Conservation (phyloP, 1,140 invertebrate genomes). For the Glomeris maerens region DNA sequence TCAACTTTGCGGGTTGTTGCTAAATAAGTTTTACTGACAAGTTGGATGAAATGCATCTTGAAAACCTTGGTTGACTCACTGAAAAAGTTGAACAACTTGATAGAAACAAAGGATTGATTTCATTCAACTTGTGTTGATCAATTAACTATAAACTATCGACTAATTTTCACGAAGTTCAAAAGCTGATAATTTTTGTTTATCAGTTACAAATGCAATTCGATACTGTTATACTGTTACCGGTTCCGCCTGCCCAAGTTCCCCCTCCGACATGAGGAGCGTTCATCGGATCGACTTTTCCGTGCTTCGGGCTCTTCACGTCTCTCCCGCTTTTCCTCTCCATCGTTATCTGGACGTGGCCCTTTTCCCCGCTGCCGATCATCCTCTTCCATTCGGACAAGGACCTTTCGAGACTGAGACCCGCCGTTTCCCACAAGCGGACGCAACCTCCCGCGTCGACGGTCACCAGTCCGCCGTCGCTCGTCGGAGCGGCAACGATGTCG, state of each 20-base stretch:
- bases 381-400: conserved; percentile 36
- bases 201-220: too few relatives aligned
- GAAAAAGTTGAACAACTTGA: too few relatives aligned
- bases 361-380: conserved; percentile 32
- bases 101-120: too few relatives aligned
- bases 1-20: too few relatives aligned
- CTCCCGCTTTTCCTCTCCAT: conserved; percentile 52
- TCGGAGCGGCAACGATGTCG: conserved; percentile 27
- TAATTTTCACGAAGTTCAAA: too few relatives aligned
- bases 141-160: too few relatives aligned
- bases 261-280: conserved; percentile 87
- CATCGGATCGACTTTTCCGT: conserved; percentile 78
- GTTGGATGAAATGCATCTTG: too few relatives aligned
- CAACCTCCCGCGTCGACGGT: conserved; percentile 44
- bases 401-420: conserved; percentile 32
- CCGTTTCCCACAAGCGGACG: conserved; percentile 45
- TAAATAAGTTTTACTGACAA: too few relatives aligned
- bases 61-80: too few relatives aligned
- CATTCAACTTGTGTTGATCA: too few relatives aligned
- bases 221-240: too few relatives aligned
- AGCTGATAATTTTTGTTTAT: too few relatives aligned
- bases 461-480: conserved; percentile 37
- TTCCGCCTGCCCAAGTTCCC: conserved; percentile 91
- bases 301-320: conserved; percentile 66
- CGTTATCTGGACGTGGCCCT: conserved; percentile 34